Base-by-base conservation (phyloP, 2,797 vertebrate species). In the Paramormyrops hopkinsi region DNA sequence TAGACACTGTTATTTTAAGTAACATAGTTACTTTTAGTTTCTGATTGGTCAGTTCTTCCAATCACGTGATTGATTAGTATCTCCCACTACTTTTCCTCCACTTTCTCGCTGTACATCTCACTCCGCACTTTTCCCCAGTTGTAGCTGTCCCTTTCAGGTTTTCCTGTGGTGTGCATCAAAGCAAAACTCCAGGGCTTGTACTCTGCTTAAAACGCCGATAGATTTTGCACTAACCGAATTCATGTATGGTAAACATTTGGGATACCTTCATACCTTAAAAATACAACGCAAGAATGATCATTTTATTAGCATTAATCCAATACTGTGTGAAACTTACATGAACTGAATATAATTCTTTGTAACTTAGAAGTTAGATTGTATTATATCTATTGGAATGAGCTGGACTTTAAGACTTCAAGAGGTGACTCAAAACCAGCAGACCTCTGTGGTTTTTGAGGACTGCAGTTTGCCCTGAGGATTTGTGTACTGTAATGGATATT, bases 1-100 rank as follows among this genome's bases (percentile, higher is more conserved):
- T 90, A 89, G 87, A n/a, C 44, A 44, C 37, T 88, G 17, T 88
- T 22, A 46, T n/a, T 88, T 88, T 88, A 56, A 65, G 4, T 65
- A 29, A 41, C n/a, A 37, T 87, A 88, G 51, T 87, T 41, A 53
- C 53, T 37, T 59, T 87, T 41, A 37, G 6, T 87, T 87, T 53
- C 83, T 79, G 37, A 41, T 14, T 59, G 51, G 54, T 12, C 53
- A 41, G 46, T 69, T 65, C 33, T 59, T 50, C n/a, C 56, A 14
- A 41, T 41, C 51, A 12, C 11, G 19, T 48, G 46, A 29, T n/a
- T 84, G 46, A 14, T 51, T 83, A 48, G 37, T 12, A 44, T 48
- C n/a, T 29, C 46, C 84, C 22, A 29, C 48, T 25, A 53, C 22
- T 41, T 48, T 41, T 48, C 50, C 59, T 48, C 11, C 46, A 22